These are phyloP conservation scores for Hyperoplus lanceolatus DNA, from an alignment of 2,797 vertebrate species.

Conservation along the genomic window DNA sequence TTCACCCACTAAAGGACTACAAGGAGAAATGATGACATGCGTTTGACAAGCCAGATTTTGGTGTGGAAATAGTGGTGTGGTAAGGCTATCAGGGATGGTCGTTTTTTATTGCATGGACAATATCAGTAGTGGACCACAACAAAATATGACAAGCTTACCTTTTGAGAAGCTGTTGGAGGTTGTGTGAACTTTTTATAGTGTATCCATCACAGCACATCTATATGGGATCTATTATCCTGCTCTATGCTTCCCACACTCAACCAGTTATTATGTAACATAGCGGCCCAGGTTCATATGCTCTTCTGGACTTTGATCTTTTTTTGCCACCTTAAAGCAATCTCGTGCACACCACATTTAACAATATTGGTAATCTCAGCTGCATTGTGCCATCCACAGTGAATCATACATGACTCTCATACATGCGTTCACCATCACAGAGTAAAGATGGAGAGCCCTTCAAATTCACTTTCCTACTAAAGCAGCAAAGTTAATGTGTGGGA, in stretches of 20 bases:
- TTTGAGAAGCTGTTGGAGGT: conserved; percentile 34
- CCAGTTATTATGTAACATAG: conserved; percentile 56
- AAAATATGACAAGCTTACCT: conserved; percentile 19
- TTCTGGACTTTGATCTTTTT: conserved; percentile 73
- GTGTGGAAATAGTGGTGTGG: too few species aligned
- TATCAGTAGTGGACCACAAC: background rate
- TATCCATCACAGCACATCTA: conserved; percentile 42
- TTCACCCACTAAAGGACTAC: too few species aligned
- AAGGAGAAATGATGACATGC: background rate
- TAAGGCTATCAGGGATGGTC: too few species aligned
- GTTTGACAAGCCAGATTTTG: background rate
- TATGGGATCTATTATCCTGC: conserved; percentile 49
- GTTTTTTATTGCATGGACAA: background rate
- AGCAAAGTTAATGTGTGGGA: conserved; percentile 64
- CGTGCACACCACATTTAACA: conserved; percentile 74
- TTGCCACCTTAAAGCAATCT: conserved; percentile 74
- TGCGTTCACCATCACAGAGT: conserved; percentile 61
- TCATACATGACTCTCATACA: conserved; percentile 52
- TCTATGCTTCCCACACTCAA: conserved; percentile 46
- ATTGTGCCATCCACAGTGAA: conserved; percentile 59
- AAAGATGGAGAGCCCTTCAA: conserved; percentile 72
- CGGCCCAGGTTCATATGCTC: conserved; percentile 66
- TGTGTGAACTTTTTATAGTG: conserved; percentile 34
- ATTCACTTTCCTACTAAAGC: conserved; percentile 62
- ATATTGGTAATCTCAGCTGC: conserved; percentile 68